These are phyloP conservation scores for Allacma fusca DNA, from an alignment of 2,888 invertebrate species.

Conservation along the genomic window DNA sequence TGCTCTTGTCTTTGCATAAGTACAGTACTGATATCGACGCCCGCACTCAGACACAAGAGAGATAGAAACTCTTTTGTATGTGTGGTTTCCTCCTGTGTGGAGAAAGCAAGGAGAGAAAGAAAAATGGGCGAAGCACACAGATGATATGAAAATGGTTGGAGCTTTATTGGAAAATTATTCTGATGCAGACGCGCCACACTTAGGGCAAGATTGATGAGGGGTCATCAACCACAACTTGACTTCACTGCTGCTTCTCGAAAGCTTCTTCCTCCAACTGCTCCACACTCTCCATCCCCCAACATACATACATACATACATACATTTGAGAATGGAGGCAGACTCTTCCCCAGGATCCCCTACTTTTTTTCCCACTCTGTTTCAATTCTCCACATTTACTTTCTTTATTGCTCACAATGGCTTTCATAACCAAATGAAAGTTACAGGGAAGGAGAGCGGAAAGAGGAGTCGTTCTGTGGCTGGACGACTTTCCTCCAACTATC, in stretches of 20 bases:
- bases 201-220: slow-evolving; percentile 53
- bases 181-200: slow-evolving; percentile 47
- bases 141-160: slow-evolving; percentile 50
- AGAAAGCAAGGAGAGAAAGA: slow-evolving; percentile 32
- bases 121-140: slow-evolving; percentile 43
- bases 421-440: slow-evolving; percentile 20
- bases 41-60: not conserved
- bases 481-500: too few species aligned
- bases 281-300: not conserved
- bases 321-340: slow-evolving; percentile 28
- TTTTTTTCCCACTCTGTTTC: not conserved
- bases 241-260: slow-evolving; percentile 9
- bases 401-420: not conserved
- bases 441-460: not conserved
- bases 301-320: not conserved
- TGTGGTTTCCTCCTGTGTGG: slow-evolving; percentile 16
- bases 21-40: too few species aligned
- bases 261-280: not conserved
- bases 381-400: not conserved
- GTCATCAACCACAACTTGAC: slow-evolving; percentile 49
- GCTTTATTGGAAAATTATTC: slow-evolving; percentile 58
- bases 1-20: too few species aligned
- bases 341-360: not conserved
- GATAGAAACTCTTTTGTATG: not conserved
- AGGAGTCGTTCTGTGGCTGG: not conserved